A percentile compares a stretch with the other conserved stretches of the same genome.
Conservation (phyloP, 2,888 invertebrate species). For the Drosophila dives region DNA sequence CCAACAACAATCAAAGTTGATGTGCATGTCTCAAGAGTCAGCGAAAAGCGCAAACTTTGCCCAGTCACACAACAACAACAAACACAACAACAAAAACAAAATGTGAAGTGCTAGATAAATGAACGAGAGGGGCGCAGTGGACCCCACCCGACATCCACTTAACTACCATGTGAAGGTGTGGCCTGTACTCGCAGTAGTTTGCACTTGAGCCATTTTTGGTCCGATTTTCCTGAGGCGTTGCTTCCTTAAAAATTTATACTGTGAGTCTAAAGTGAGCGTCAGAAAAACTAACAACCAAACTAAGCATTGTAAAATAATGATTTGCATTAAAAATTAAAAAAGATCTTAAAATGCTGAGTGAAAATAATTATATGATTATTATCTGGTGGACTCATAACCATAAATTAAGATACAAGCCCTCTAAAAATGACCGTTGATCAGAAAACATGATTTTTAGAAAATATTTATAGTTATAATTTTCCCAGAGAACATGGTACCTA, state of each 20-base stretch:
- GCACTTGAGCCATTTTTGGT: conserved; percentile 27
- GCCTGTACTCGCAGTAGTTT: conserved; percentile 7
- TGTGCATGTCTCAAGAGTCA: conserved; percentile 47
- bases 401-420: neutral
- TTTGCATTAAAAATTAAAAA: neutral
- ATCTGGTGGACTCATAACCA: neutral
- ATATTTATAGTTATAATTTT: conserved; percentile 37
- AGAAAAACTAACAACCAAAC: neutral
- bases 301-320: neutral
- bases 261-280: neutral
- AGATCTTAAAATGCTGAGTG: neutral
- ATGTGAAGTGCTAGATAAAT: conserved; percentile 68
- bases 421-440: neutral
- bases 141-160: conserved; percentile 13
- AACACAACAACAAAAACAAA: conserved; percentile 49
- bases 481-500: conserved; percentile 59
- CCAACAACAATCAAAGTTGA: conserved; percentile 48
- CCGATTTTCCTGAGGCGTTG: conserved; percentile 27
- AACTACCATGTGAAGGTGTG: conserved; percentile 30
- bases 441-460: conserved; percentile 43
- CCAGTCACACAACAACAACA: conserved; percentile 20
- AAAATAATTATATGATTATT: neutral
- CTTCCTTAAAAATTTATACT: conserved; percentile 17
- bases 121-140: conserved; percentile 26
- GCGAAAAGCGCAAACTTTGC: conserved; percentile 45